Percentiles rank a stretch among this genome's conserved stretches.
phyloP scores from a whole-genome alignment of 64 coral and sea anemone genomes.

The Montipora efflorescens region DNA sequence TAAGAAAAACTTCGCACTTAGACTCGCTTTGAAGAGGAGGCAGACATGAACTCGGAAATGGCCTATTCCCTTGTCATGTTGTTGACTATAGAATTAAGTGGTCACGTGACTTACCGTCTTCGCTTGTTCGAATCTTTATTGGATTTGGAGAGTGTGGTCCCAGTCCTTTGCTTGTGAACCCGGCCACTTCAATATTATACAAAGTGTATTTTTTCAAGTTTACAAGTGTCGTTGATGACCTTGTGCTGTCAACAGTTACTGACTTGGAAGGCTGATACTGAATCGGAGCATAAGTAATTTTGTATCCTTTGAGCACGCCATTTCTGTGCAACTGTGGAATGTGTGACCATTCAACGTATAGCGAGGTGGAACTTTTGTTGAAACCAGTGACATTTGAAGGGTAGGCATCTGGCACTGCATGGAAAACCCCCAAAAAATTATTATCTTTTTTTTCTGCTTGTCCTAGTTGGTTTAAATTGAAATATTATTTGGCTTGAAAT shows the following conservation, averaged over 20 bases:
- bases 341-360: constrained; percentile 63
- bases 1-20: no score
- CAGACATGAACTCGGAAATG: no score
- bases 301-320: constrained; percentile 46
- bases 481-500: no score
- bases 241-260: constrained; percentile 11
- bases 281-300: constrained; percentile 27
- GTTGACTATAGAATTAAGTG: background rate
- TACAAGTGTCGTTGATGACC: background rate
- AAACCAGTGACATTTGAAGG: constrained; percentile 59
- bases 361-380: constrained; percentile 59
- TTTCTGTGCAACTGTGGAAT: constrained; percentile 36
- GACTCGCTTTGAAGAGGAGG: no score
- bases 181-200: constrained; percentile 72
- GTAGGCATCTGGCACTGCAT: constrained; percentile 33
- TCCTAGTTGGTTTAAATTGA: background rate
- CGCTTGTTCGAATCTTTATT: constrained; percentile 66
- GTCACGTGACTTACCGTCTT: constrained; percentile 74
- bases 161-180: constrained; percentile 78
- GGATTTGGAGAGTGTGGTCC: constrained; percentile 61
- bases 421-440: background rate
- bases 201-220: constrained; percentile 62
- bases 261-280: background rate
- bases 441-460: background rate
- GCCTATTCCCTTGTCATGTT: no score